These are phyloP conservation scores for Leuciscus idus DNA, from an alignment of 2,113 vertebrate genomes.

Conservation along the genomic window DNA sequence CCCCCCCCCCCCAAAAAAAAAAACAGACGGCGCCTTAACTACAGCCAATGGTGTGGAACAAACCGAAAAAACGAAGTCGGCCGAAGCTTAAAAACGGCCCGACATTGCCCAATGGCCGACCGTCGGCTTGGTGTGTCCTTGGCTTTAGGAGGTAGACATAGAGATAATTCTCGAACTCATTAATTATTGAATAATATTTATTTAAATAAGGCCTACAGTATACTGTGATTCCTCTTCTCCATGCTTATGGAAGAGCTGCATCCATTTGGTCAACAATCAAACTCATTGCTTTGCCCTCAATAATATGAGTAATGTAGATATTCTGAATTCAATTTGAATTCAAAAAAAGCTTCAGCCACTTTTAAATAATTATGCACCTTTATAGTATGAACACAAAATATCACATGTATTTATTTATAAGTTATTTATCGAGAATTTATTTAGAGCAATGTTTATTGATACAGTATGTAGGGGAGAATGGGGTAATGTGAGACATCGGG, in stretches of 20 bases:
- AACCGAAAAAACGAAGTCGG: too few relatives aligned
- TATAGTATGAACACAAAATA: conserved; percentile 25
- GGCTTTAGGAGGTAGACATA: conserved; percentile 7
- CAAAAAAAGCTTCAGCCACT: conserved; percentile 20
- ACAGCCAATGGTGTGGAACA: too few relatives aligned
- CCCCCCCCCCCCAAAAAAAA: too few relatives aligned
- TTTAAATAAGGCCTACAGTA: conserved; percentile 35
- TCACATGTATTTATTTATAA: conserved; percentile 35
- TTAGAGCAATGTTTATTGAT: conserved; percentile 13
- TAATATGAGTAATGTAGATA: background rate
- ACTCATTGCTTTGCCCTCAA: conserved; percentile 10
- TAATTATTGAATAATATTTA: conserved; percentile 29
- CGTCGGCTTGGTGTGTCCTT: too few relatives aligned
- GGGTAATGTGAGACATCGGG: too few relatives aligned
- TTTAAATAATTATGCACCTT: conserved; percentile 11
- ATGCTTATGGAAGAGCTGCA: conserved; percentile 42
- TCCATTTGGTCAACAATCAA: conserved; percentile 17
- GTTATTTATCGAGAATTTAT: conserved; percentile 23
- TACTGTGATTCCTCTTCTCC: conserved; percentile 49
- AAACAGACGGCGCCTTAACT: too few relatives aligned
- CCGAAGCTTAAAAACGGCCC: too few relatives aligned
- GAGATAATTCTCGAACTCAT: background rate
- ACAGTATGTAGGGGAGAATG: too few relatives aligned
- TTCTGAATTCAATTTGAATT: conserved; percentile 29
- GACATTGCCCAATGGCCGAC: too few relatives aligned